Evolutionary conservation across 2,888 invertebrate genomes (phyloP), one percentile per base, ranked within the genome.

Genomic region (Hemicrepidius hirtus): DNA sequence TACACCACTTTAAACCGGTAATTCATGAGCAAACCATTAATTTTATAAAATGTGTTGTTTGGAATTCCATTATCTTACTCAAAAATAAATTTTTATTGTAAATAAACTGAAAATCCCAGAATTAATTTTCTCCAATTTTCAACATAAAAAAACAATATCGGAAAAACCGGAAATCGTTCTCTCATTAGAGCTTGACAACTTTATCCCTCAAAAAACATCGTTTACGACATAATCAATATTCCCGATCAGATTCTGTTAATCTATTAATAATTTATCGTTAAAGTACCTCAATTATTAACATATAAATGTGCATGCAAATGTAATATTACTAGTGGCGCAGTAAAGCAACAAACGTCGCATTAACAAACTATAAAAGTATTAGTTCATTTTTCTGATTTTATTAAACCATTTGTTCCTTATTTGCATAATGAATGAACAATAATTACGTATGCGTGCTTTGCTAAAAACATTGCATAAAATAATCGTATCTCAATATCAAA

Each of bases 231-330:
- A 63, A 63, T 63, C 46, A 63, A 63, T 63, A 63, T 40, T 12
- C 12, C 63, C 32, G 35, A 49, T 63, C 63, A 35, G 18, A 49
- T 49, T 49, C 21, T 16, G 63, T 35, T 63, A 49, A 41, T 32
- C 49, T 49, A 21, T 44, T 49, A 63, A 63, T 49, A 63, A 63
- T 63, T 63, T 63, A 63, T 63, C 63, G 49, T 10, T 49, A 35
- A 63, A 49, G 10, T 49, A 49, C 4, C 49, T 32, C 63, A 24
- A 63, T 63, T n/a, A n/a, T n/a, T 63, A 63, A 49, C 63, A 63
- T 49, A 63, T 41, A 63, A n/a, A 63, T 63, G 49, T 49, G 32
- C 37, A 49, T 35, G 63, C 13, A 49, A 46, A 63, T 20, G 28
- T 13, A 20, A 35, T 46, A 49, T 24, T 49, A 21, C 16, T 13